These are phyloP conservation scores for Mellilla xanthometata DNA, from an alignment of 2,888 invertebrate genomes.

Conservation along the genomic window DNA sequence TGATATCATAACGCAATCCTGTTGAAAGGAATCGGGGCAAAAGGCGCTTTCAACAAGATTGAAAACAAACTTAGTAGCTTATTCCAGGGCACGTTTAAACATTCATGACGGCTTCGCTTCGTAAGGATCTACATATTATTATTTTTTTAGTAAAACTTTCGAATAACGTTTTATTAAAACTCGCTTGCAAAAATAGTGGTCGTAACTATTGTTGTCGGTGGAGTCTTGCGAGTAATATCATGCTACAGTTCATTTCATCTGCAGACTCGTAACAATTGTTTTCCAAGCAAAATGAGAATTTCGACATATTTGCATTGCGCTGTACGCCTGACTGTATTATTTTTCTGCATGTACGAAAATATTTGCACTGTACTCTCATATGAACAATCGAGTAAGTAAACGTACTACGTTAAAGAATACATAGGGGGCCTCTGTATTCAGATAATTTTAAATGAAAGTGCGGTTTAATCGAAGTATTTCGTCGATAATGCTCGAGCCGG, in stretches of 20 bases:
- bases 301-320: conserved; percentile 48
- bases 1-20: conserved; percentile 32
- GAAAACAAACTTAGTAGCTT: conserved; percentile 42
- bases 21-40: conserved; percentile 49
- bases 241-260: conserved; percentile 48
- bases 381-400: background rate
- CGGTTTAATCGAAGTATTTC: conserved; percentile 7
- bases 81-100: conserved; percentile 14
- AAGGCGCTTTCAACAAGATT: conserved; percentile 53
- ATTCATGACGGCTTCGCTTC: conserved; percentile 3
- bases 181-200: conserved; percentile 33
- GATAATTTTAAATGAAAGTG: conserved; percentile 15
- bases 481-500: conserved; percentile 18
- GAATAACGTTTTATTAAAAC: conserved; percentile 38
- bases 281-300: conserved; percentile 59
- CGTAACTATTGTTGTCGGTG: conserved; percentile 39
- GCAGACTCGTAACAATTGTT: conserved; percentile 44
- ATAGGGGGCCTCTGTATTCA: background rate
- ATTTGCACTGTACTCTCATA: background rate
- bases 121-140: background rate
- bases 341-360: conserved; percentile 23
- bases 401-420: background rate
- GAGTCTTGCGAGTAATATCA: conserved; percentile 51
- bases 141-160: conserved; percentile 28
- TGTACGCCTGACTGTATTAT: conserved; percentile 24